Percentiles rank a stretch among this genome's conserved stretches.
phyloP scores from a whole-genome alignment of 1,140 invertebrate species.

The Tetragnatha versicolor region DNA sequence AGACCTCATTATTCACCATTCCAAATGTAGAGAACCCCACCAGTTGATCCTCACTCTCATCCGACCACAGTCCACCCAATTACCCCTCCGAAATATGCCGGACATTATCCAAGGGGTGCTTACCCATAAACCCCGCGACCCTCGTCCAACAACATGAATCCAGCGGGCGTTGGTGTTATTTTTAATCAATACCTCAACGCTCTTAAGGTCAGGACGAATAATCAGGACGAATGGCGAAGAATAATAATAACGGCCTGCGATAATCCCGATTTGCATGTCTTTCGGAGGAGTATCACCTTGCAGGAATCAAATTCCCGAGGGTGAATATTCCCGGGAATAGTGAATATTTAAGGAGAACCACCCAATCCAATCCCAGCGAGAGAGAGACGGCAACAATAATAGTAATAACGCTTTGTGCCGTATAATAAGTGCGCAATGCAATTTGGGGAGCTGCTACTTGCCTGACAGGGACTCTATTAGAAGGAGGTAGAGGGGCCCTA shows the following conservation, averaged over 20 bases:
- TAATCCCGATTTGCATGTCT: neutral
- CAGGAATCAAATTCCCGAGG: constrained; percentile 40
- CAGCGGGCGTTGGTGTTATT: too few relatives aligned
- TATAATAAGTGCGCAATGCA: constrained; percentile 49
- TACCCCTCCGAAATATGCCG: too few relatives aligned
- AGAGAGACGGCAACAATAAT: constrained; percentile 33
- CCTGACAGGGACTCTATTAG: constrained; percentile 42
- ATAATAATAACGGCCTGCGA: neutral
- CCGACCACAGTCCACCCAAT: too few relatives aligned
- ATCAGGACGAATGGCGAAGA: neutral
- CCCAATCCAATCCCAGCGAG: constrained; percentile 34
- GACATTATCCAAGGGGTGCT: too few relatives aligned
- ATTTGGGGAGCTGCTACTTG: constrained; percentile 6
- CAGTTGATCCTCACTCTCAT: too few relatives aligned
- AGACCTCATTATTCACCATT: too few relatives aligned
- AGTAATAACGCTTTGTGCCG: constrained; percentile 52
- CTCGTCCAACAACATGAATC: too few relatives aligned
- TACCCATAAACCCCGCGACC: too few relatives aligned
- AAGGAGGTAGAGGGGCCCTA: constrained; percentile 8
- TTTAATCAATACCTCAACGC: constrained; percentile 23
- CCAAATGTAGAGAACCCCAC: too few relatives aligned
- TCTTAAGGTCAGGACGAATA: neutral
- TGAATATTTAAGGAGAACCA: constrained; percentile 46
- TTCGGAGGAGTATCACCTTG: neutral
- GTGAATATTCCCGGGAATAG: neutral